Evolutionary conservation across 2,797 vertebrate species (phyloP).

Genomic region (Chelon auratus): DNA sequence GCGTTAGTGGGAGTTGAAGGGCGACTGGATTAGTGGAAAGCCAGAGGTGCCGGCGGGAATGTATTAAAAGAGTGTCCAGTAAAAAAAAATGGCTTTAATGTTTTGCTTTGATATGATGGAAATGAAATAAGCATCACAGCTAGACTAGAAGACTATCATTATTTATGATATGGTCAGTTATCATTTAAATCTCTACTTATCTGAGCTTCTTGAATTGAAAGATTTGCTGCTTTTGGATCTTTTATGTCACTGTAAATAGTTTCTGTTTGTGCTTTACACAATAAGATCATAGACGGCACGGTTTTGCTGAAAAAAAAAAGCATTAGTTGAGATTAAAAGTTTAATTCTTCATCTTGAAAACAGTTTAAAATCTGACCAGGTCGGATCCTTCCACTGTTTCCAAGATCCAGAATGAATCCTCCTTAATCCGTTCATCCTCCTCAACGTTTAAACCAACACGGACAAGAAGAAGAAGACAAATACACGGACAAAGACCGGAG

Average conservation of each 20-base stretch:
- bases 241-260: background rate
- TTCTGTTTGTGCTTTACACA: background rate
- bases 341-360: background rate
- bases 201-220: background rate
- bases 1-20: slow-evolving; percentile 39
- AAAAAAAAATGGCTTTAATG: background rate
- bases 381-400: background rate
- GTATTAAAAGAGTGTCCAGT: slow-evolving; percentile 24
- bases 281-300: background rate
- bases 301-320: background rate
- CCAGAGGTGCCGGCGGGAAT: slow-evolving; percentile 17
- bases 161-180: background rate
- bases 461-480: background rate
- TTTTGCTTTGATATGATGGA: slow-evolving; percentile 15
- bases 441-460: background rate
- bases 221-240: background rate
- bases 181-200: background rate
- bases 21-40: slow-evolving; percentile 24
- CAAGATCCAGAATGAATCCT: background rate
- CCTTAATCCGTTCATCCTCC: background rate
- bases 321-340: background rate
- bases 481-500: background rate
- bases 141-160: background rate
- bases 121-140: slow-evolving; percentile 26
- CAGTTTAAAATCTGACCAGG: background rate